These are phyloP conservation scores for Plotosus lineatus DNA, from an alignment of 2,113 vertebrate species.

Conservation along the genomic window DNA sequence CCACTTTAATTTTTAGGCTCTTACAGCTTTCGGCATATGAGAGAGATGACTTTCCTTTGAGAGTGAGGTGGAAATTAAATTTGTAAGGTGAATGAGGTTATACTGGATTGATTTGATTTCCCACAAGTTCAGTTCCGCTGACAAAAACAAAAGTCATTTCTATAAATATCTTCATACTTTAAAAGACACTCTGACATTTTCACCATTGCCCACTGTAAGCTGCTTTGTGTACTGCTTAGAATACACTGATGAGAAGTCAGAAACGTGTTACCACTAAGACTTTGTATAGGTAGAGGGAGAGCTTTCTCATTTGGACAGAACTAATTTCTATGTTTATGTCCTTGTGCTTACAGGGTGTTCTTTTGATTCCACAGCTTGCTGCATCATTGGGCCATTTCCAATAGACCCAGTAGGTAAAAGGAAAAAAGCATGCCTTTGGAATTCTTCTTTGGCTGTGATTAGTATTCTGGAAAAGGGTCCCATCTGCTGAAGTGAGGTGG, in stretches of 20 bases:
- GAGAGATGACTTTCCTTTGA: slow-evolving; percentile 37
- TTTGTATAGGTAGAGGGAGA: background rate
- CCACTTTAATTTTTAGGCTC: slow-evolving; percentile 42
- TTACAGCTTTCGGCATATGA: slow-evolving; percentile 53
- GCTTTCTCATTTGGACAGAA: slow-evolving; percentile 17
- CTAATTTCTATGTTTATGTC: slow-evolving; percentile 29
- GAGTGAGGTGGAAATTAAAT: slow-evolving; percentile 48
- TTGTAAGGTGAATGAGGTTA: slow-evolving; percentile 44
- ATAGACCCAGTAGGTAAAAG: slow-evolving; percentile 45
- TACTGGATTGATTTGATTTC: slow-evolving; percentile 54
- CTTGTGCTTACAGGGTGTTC: slow-evolving; percentile 17
- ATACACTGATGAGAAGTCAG: background rate
- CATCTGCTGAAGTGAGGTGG: slow-evolving; percentile 72
- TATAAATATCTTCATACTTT: slow-evolving; percentile 54
- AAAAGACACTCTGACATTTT: background rate
- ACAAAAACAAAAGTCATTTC: slow-evolving; percentile 48
- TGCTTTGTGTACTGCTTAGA: background rate
- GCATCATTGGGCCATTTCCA: slow-evolving; percentile 62
- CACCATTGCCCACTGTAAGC: background rate
- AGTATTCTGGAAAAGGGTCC: slow-evolving; percentile 74
- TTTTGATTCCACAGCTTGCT: slow-evolving; percentile 58
- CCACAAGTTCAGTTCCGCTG: slow-evolving; percentile 39
- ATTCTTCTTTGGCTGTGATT: slow-evolving; percentile 71
- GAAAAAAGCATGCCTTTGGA: slow-evolving; percentile 60
- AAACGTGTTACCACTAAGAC: background rate